Base-by-base conservation (phyloP, 2,888 invertebrate species). In the Agriotes lineatus region DNA sequence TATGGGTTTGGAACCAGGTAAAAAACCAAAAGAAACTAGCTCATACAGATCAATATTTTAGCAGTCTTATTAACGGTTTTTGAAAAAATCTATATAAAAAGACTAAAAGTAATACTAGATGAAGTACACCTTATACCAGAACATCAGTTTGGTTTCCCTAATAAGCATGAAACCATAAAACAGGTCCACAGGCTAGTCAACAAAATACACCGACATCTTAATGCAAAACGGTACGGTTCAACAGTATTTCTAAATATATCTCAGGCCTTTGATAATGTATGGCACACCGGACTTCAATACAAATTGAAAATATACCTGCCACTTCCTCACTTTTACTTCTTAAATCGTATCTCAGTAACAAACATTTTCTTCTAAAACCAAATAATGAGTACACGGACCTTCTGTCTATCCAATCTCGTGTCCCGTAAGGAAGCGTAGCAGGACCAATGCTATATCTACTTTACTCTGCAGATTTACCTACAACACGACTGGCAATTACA, bases 71-170 rank as follows among this genome's bases (percentile, higher is more conserved):
- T 19, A 57, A 37, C 19, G 35, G 57, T 37, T 42, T 42, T 22
- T 16, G 22, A 39, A 57, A 57, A 19, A 57, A 57, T 22, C 19
- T 57, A 57, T 20, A 57, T 57, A 12, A 57, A 57, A 39, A 57
- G 37, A 14, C 19, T 57, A n/a, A n/a, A n/a, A n/a, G 33, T 33
- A n/a, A 37, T 56, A 3, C 37, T 57, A 39, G 42, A 57, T 39
- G 42, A 57, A 44, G 25, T 5, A 25, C 25, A 25, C 25, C 7
- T 25, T 25, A 25, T 16, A 44, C 18, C 44, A 39, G 39, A n/a
- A n/a, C n/a, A n/a, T n/a, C n/a, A 25, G 25, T 54, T 33, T 35
- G 54, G 54, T 5, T 54, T 54, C 33, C 54, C 6, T 18, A 54
- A 33, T 35, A 54, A 54, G 18, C 12, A 54, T 54, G 54, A 16